Evolutionary conservation across 2,113 vertebrate species (phyloP).

Genomic region (Saimiri boliviensis): DNA sequence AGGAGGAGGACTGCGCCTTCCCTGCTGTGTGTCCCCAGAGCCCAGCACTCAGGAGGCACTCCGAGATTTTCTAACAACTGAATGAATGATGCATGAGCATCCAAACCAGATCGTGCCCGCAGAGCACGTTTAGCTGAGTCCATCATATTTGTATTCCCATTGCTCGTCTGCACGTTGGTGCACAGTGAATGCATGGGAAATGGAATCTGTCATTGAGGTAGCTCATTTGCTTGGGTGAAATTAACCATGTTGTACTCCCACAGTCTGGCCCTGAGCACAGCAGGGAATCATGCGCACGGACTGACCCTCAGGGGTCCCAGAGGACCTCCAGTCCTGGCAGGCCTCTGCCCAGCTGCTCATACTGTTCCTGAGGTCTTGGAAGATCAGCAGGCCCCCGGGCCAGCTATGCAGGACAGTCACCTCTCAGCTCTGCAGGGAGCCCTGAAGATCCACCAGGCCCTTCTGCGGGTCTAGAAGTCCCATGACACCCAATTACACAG

Average conservation of each 20-base stretch:
- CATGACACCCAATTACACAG: fast-evolving
- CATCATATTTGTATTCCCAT: background rate
- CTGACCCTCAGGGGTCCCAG: background rate
- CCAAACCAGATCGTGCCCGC: background rate
- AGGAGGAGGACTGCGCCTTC: no score
- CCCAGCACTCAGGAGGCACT: fast-evolving
- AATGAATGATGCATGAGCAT: fast-evolving
- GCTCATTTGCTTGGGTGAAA: background rate
- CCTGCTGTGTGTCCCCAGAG: no score
- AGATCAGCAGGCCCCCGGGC: fast-evolving
- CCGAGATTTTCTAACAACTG: fast-evolving
- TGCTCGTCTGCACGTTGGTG: fast-evolving
- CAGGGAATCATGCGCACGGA: background rate
- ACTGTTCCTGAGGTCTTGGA: fast-evolving
- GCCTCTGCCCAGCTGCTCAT: background rate
- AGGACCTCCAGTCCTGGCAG: background rate
- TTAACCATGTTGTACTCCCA: background rate
- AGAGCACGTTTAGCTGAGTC: fast-evolving
- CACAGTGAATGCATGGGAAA: fast-evolving
- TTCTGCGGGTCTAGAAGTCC: fast-evolving
- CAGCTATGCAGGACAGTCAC: fast-evolving
- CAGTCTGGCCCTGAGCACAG: fast-evolving
- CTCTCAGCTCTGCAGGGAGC: background rate
- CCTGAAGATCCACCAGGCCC: background rate
- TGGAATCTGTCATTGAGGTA: background rate